Conservation (phyloP, 2,888 invertebrate species). For the Cataglyphis rosenhaueri region DNA sequence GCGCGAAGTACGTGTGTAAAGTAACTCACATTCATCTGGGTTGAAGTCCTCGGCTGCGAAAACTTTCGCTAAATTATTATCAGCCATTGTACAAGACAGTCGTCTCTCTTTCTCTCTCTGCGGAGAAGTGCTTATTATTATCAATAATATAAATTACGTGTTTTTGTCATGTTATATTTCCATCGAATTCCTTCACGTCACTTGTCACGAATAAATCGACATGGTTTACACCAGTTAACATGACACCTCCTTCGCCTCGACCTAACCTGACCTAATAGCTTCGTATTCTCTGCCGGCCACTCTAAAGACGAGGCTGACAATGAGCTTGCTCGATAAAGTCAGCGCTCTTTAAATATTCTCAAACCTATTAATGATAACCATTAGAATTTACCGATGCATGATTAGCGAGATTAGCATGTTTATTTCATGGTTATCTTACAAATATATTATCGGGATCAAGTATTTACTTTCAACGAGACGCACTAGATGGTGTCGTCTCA, state of each 20-base stretch:
- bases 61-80: slow-evolving; percentile 88
- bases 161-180: slow-evolving; percentile 39
- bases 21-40: slow-evolving; percentile 89
- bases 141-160: slow-evolving; percentile 1
- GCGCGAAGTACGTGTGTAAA: background rate
- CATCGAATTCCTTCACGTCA: slow-evolving; percentile 2
- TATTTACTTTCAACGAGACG: background rate
- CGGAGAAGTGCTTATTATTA: background rate
- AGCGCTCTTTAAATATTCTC: background rate
- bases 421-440: too few species aligned
- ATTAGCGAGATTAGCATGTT: too few species aligned
- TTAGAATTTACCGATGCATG: background rate
- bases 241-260: slow-evolving; percentile 36
- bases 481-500: background rate
- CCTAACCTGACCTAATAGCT: slow-evolving; percentile 6
- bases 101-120: background rate
- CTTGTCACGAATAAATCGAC: slow-evolving; percentile 46
- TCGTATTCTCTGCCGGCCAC: background rate
- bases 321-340: background rate
- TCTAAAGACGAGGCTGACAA: too few species aligned
- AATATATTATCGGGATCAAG: too few species aligned
- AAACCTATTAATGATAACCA: background rate
- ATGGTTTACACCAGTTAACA: slow-evolving; percentile 29
- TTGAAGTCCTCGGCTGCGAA: slow-evolving; percentile 89
- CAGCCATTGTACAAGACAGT: slow-evolving; percentile 85